A percentile compares a stretch with the other conserved stretches of the same genome.
These are phyloP conservation scores for Melanerpes aurifrons DNA, from an alignment of 2,113 vertebrate genomes.

Conservation along the genomic window DNA sequence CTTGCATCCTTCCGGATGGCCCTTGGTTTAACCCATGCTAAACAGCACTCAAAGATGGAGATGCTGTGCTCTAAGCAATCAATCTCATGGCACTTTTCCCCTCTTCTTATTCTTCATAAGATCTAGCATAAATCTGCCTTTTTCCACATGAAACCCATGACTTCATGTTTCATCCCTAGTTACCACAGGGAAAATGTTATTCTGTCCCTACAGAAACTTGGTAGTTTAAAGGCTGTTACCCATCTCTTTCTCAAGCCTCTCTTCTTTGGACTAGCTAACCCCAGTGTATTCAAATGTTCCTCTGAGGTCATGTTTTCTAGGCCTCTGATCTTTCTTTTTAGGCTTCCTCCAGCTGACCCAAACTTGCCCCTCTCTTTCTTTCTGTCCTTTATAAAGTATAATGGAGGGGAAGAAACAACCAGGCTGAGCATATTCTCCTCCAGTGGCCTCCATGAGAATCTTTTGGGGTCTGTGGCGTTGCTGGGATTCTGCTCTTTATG, in stretches of 20 bases:
- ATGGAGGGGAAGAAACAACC: background rate
- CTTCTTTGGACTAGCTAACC: background rate
- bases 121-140: background rate
- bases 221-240: background rate
- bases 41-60: background rate
- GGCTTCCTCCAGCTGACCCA: slow-evolving; percentile 10
- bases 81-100: background rate
- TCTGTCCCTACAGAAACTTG: background rate
- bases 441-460: background rate
- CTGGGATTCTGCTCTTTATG: slow-evolving; percentile 27
- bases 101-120: background rate
- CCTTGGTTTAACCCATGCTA: background rate
- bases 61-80: background rate
- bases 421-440: background rate
- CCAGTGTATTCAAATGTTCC: background rate
- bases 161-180: background rate
- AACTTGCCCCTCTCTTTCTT: background rate
- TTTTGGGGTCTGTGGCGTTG: background rate
- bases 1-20: background rate
- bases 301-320: slow-evolving; percentile 1
- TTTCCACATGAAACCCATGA: background rate
- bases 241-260: slow-evolving; percentile 20
- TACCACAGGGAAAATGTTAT: background rate
- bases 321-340: background rate
- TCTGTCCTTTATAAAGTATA: background rate